Evolutionary conservation across 2,113 vertebrate species (phyloP).

Genomic region (Urocynchramus pylzowi): DNA sequence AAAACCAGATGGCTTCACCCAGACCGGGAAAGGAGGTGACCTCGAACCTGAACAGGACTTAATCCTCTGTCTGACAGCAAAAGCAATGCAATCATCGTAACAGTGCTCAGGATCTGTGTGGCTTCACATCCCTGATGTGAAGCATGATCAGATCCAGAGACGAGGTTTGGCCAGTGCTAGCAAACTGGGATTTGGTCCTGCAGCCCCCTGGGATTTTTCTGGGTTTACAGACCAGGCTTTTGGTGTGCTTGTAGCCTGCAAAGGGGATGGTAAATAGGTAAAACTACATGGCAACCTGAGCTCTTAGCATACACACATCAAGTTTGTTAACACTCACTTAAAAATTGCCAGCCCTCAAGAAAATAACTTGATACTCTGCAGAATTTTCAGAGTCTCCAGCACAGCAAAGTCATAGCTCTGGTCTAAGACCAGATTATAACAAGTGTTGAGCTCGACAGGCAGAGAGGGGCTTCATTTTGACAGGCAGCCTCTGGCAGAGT

Average conservation of each 20-base stretch:
- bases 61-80: not conserved
- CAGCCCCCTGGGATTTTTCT: not conserved
- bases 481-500: conserved; percentile 9
- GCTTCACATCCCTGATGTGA: not conserved
- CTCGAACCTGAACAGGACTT: conserved; percentile 32
- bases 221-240: not conserved
- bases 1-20: not conserved
- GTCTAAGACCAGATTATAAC: not conserved
- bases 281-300: not conserved
- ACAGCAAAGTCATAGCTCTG: not conserved
- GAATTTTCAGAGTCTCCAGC: not conserved
- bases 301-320: not conserved
- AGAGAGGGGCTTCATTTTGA: not conserved
- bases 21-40: not conserved
- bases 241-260: not conserved
- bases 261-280: not conserved
- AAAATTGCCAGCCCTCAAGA: not conserved
- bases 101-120: not conserved
- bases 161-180: not conserved
- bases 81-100: not conserved
- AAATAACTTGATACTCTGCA: not conserved
- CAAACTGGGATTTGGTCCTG: not conserved
- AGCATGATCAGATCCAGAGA: not conserved
- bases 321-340: not conserved
- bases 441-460: not conserved